These are phyloP conservation scores for Ianthella basta DNA, from an alignment of 37 sponge, comb jelly and placozoan genomes.

Conservation along the genomic window DNA sequence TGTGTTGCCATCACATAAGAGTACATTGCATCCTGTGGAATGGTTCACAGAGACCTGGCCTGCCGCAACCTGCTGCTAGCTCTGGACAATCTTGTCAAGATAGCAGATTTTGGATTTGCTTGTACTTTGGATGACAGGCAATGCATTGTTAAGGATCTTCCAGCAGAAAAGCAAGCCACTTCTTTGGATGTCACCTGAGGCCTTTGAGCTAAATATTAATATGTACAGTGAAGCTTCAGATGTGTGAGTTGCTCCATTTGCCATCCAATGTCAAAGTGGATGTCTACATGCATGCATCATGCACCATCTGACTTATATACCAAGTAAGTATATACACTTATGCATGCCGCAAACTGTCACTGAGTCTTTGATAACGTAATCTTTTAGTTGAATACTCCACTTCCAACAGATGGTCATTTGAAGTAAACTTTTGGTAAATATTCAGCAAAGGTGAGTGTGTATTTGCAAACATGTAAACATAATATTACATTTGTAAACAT, in stretches of 20 bases:
- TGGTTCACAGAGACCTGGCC: constrained; percentile 26
- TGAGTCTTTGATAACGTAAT: no score
- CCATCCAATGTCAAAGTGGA: no score
- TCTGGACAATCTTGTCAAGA: not conserved
- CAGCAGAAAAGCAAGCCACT: constrained; percentile 13
- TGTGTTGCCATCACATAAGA: not conserved
- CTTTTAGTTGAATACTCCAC: no score
- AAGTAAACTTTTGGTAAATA: not conserved
- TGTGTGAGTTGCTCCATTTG: constrained; percentile 13
- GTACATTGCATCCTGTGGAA: not conserved
- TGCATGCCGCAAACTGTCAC: no score
- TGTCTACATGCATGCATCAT: no score
- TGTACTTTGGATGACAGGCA: constrained; percentile 1
- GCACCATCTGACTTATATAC: no score
- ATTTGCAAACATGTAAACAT: no score
- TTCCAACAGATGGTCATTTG: constrained; percentile 18
- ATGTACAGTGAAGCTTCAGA: constrained; percentile 27
- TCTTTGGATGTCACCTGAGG: constrained; percentile 32
- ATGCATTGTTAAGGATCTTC: not conserved
- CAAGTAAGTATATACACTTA: no score
- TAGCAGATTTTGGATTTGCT: constrained; percentile 32
- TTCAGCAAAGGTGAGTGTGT: constrained; percentile 10
- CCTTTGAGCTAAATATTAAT: constrained; percentile 24
- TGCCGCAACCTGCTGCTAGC: constrained; percentile 14
- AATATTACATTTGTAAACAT: no score